These are phyloP conservation scores for Sylvicola cinctus DNA, from an alignment of 2,888 invertebrate species.

Conservation along the genomic window DNA sequence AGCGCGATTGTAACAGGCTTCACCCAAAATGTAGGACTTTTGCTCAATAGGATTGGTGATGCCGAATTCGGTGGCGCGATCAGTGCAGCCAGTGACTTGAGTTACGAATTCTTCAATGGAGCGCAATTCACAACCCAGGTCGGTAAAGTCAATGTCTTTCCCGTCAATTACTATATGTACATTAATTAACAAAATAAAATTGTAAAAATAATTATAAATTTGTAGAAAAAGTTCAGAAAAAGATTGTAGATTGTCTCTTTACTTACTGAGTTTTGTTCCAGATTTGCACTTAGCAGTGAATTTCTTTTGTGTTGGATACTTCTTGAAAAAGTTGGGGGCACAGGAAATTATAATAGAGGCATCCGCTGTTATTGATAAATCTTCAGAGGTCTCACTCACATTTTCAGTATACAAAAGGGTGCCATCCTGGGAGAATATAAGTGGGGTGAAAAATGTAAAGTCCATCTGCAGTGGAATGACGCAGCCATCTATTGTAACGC, in stretches of 20 bases:
- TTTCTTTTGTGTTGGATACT: slow-evolving; percentile 3
- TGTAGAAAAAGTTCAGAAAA: neutral
- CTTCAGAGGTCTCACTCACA: slow-evolving; percentile 2
- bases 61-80: slow-evolving; percentile 12
- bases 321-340: slow-evolving; percentile 7
- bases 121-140: slow-evolving; percentile 13
- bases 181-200: neutral
- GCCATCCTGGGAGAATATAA: slow-evolving; percentile 7
- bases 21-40: slow-evolving; percentile 12
- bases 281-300: slow-evolving; percentile 5
- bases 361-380: slow-evolving; percentile 4
- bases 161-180: slow-evolving; percentile 5
- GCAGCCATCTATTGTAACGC: slow-evolving; percentile 1
- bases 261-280: slow-evolving; percentile 6
- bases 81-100: slow-evolving; percentile 11
- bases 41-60: slow-evolving; percentile 13
- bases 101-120: slow-evolving; percentile 13
- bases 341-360: slow-evolving; percentile 6
- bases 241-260: too few relatives aligned
- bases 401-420: slow-evolving; percentile 5
- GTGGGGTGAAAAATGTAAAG: slow-evolving; percentile 6
- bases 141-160: slow-evolving; percentile 5
- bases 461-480: neutral
- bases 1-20: slow-evolving; percentile 13
- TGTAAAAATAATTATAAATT: neutral